Percentiles rank a stretch among this genome's conserved stretches.
Conservation (phyloP, 2,888 invertebrate genomes). For the Drosophila anceps region DNA sequence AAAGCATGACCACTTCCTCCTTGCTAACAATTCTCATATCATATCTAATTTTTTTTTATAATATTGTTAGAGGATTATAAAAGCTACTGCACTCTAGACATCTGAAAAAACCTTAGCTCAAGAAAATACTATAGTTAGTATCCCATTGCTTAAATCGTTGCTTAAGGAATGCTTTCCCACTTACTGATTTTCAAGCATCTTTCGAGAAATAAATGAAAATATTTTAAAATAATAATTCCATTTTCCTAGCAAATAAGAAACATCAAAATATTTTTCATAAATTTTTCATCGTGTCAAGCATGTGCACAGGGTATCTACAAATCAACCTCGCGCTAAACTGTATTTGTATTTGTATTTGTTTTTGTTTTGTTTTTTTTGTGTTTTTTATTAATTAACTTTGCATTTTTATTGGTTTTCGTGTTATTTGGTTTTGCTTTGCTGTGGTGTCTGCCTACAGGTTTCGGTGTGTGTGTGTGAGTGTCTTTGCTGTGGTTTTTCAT, state of each 20-base stretch:
- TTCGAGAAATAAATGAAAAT: neutral
- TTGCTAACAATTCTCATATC: too few relatives aligned
- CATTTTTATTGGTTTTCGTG: conserved; percentile 66
- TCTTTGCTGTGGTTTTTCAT: conserved; percentile 14
- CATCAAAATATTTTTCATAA: neutral
- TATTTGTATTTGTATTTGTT: neutral
- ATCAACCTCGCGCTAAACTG: neutral
- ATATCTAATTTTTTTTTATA: too few relatives aligned
- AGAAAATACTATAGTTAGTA: too few relatives aligned
- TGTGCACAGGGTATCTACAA: conserved; percentile 3
- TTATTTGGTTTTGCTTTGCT: conserved; percentile 30
- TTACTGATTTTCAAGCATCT: too few relatives aligned
- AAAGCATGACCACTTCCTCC: too few relatives aligned
- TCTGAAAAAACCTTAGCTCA: too few relatives aligned
- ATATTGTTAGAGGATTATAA: too few relatives aligned
- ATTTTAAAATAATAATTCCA: neutral
- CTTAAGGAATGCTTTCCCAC: neutral
- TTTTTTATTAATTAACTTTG: conserved; percentile 70
- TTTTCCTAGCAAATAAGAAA: neutral
- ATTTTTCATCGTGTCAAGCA: neutral
- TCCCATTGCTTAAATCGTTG: neutral
- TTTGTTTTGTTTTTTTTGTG: conserved; percentile 6
- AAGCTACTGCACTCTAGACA: too few relatives aligned
- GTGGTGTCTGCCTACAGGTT: conserved; percentile 34
- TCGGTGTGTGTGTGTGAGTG: conserved; percentile 1